Evolutionary conservation across 2,888 invertebrate genomes (phyloP), one percentile per base, ranked within the genome.

Genomic region (Lucinisca nassula): DNA sequence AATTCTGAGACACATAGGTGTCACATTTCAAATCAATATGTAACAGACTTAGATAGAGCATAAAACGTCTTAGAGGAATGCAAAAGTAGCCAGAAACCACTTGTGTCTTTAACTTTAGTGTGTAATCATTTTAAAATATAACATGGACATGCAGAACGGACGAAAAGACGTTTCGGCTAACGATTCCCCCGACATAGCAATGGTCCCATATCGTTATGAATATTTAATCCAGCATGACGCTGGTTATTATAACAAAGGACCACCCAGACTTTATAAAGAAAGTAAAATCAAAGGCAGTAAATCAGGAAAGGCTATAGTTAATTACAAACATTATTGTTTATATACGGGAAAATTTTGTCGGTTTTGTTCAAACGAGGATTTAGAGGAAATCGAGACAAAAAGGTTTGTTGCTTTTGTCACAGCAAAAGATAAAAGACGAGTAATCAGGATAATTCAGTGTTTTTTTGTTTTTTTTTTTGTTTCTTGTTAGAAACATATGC

Each of bases 161-260:
- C n/a, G n/a, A n/a, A n/a, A n/a, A n/a, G n/a, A n/a, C n/a, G n/a
- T n/a, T n/a, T n/a, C n/a, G n/a, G n/a, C 8, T 27, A 24, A 12
- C 0, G 67, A 67, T 35, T 1, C 35, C 35, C 35, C 30, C 6
- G 67, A 67, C 21, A 67, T 67, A 12, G 67, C 67, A 12, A 67
- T 67, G 67, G 67, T 67, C 10, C 67, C 67, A 21, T 67, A 67
- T 67, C 32, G 67, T 1, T 67, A 67, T 21, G 67, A 67, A 67
- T 67, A 67, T 21, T 35, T 67, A 35, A 4, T 67, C 3, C 3
- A 67, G 0, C 30, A 8, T 21, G 35, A 32, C 17, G 35, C 4
- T 35, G 67, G 67, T 27, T 58, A 58, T 27, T 3, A 27, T 4
- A 21, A 51, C 4, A 55, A 55, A 17, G 55, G 55, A 55, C 55